A percentile compares a stretch with the other conserved stretches of the same genome.
Evolutionary conservation across 35 echinoderm and acorn worm species (phyloP).

Genomic region (Ophiothrix spiculata): DNA sequence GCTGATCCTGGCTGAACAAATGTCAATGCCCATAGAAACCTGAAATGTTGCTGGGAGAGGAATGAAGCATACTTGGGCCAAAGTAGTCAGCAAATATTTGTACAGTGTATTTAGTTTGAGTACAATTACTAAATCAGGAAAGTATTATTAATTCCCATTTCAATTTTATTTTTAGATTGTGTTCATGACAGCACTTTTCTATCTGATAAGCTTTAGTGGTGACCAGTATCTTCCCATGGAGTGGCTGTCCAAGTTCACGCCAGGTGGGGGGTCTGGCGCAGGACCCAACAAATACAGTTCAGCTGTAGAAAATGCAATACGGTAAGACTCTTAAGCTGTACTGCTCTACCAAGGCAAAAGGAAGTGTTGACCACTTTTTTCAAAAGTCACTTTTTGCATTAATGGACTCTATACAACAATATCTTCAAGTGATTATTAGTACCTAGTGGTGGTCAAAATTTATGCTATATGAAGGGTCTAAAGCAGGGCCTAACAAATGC

Average conservation of each 20-base stretch:
- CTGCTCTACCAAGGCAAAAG: no score
- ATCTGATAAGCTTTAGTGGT: constrained; percentile 86
- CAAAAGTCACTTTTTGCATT: no score
- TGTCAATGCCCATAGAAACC: no score
- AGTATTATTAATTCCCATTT: background rate
- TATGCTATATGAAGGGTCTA: no score
- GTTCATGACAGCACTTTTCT: constrained; percentile 95
- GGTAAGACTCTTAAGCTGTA: constrained; percentile 45
- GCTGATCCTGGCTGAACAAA: no score
- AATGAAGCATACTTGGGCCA: no score
- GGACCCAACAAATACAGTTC: constrained; percentile 45
- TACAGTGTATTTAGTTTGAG: background rate
- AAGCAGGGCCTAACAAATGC: no score
- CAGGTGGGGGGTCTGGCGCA: constrained; percentile 26
- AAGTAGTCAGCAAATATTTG: background rate
- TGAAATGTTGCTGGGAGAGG: no score
- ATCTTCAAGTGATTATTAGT: no score
- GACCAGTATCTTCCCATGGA: constrained; percentile 87
- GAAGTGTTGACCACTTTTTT: no score
- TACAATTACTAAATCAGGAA: background rate
- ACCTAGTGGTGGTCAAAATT: no score
- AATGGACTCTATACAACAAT: no score
- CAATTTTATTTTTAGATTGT: constrained; percentile 55
- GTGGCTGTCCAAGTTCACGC: constrained; percentile 78
- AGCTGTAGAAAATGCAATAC: constrained; percentile 81